Conservation (phyloP, 2,113 vertebrate genomes). For the Neomonachus schauinslandi region DNA sequence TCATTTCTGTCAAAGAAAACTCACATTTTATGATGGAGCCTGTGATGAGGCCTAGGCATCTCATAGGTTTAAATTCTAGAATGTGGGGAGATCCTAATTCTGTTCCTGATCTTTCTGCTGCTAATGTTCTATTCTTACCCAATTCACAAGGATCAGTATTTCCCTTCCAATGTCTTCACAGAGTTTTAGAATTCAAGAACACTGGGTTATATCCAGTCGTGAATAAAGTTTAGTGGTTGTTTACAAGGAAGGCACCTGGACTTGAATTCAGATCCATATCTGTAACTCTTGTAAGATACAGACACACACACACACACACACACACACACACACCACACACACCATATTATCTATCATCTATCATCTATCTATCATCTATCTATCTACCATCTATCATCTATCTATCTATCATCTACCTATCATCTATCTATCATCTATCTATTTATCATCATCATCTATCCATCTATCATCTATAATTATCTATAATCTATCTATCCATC, state of each 20-base stretch:
- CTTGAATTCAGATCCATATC: background rate
- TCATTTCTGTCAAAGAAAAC: background rate
- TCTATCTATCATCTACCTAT: background rate
- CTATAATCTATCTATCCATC: background rate
- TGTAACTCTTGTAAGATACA: background rate
- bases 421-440: background rate
- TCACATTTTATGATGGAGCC: background rate
- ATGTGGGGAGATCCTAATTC: background rate
- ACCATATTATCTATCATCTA: background rate
- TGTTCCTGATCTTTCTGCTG: background rate
- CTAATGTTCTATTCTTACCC: background rate
- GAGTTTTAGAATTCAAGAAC: background rate
- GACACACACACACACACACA: background rate
- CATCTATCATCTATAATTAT: background rate
- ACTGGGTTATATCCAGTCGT: background rate
- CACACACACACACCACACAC: background rate
- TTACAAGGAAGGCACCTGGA: background rate
- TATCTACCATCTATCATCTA: background rate
- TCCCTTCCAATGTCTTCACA: background rate
- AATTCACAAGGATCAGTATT: background rate
- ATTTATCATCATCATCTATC: background rate
- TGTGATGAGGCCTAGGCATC: background rate
- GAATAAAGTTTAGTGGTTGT: background rate
- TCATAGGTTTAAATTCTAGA: background rate
- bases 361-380: background rate